These are phyloP conservation scores for Medauroidea extradentata DNA, from an alignment of 1,140 invertebrate species.

Conservation along the genomic window DNA sequence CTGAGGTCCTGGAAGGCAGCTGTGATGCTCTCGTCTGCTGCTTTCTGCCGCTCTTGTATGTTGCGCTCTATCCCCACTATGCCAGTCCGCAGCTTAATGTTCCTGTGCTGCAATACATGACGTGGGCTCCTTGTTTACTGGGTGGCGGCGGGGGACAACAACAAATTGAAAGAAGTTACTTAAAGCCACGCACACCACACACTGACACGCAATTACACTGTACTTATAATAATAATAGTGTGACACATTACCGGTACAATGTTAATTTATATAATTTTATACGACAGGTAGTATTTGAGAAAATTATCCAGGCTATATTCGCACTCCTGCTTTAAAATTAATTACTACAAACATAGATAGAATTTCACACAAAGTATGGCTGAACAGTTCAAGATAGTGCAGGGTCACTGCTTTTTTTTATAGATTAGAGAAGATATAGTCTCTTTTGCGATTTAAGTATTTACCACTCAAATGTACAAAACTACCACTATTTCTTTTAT, in stretches of 20 bases:
- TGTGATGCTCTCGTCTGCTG: conserved; percentile 86
- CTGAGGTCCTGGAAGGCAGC: conserved; percentile 93
- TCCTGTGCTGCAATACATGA: conserved; percentile 4
- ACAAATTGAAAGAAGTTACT: background rate
- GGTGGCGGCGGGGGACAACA: background rate
- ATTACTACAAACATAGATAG: too few relatives aligned
- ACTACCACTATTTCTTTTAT: too few relatives aligned
- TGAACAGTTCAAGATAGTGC: too few relatives aligned
- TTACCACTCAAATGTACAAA: too few relatives aligned
- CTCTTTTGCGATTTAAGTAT: too few relatives aligned
- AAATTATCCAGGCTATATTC: too few relatives aligned
- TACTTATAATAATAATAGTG: background rate
- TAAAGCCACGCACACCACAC: background rate
- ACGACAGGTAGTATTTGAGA: too few relatives aligned
- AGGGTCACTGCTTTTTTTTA: too few relatives aligned
- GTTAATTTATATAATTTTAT: background rate
- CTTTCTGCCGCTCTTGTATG: conserved; percentile 83
- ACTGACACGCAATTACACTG: background rate
- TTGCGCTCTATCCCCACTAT: conserved; percentile 95
- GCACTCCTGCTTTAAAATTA: too few relatives aligned
- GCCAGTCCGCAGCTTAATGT: conserved; percentile 71
- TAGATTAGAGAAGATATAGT: too few relatives aligned
- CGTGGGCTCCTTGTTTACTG: background rate
- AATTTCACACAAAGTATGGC: too few relatives aligned
- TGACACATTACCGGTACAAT: background rate